phyloP scores from a whole-genome alignment of 2,797 vertebrate species.

The Chaetophractus vellerosus region DNA sequence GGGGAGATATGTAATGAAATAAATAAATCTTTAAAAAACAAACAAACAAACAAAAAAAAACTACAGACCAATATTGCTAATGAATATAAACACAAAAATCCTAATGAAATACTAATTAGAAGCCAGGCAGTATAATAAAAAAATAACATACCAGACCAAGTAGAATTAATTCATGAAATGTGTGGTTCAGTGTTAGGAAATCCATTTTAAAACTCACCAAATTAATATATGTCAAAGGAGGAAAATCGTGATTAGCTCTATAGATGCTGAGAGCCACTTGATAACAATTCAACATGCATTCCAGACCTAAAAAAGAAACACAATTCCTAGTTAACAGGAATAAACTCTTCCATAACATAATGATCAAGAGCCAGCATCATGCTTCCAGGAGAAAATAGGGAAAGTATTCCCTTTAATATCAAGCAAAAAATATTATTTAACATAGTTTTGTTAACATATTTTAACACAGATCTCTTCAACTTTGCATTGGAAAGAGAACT shows the following conservation, averaged over 20 bases:
- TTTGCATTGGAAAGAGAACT: background rate
- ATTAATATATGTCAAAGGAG: background rate
- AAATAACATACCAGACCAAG: background rate
- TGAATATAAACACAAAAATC: too few relatives aligned
- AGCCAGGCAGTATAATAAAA: background rate
- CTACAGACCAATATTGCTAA: too few relatives aligned
- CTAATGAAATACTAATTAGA: background rate
- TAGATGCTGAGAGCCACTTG: background rate
- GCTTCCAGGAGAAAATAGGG: background rate
- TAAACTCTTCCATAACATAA: background rate
- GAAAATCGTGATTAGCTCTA: background rate
- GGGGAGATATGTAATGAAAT: too few relatives aligned
- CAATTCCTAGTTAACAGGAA: background rate
- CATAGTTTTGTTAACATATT: background rate
- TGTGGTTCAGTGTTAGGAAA: background rate
- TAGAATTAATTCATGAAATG: background rate
- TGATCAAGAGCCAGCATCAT: background rate
- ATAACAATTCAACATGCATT: background rate
- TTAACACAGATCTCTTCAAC: background rate
- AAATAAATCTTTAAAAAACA: too few relatives aligned
- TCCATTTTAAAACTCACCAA: background rate
- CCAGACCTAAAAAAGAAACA: background rate
- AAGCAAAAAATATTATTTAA: slow-evolving; percentile 6
- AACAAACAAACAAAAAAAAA: too few relatives aligned
- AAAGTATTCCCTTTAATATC: background rate